Evolutionary conservation across 2,888 invertebrate species (phyloP).

Genomic region (Leptopterna dolabrata): DNA sequence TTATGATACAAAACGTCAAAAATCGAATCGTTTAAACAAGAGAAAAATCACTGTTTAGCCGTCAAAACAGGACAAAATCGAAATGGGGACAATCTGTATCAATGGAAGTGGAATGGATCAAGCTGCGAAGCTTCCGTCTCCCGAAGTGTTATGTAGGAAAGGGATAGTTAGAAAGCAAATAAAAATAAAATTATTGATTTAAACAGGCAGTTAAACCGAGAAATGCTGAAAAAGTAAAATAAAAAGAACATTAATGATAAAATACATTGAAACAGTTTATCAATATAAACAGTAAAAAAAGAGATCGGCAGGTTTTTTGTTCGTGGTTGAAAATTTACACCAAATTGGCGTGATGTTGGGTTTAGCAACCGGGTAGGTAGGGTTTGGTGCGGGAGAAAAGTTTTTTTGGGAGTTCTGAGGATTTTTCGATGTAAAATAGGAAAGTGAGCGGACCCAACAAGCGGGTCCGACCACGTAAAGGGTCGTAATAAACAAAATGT

Average conservation of each 20-base stretch:
- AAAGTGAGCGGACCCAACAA: not conserved
- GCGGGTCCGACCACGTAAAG: conserved; percentile 22
- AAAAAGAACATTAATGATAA: not conserved
- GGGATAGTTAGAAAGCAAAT: not conserved
- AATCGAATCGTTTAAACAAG: not conserved
- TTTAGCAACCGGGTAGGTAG: not conserved
- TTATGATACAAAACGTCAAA: not conserved
- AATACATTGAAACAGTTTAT: conserved; percentile 15
- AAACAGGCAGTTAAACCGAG: not conserved
- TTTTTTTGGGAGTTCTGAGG: not conserved
- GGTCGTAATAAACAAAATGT: conserved; percentile 39
- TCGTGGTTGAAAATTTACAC: not conserved
- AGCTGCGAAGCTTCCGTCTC: conserved; percentile 5
- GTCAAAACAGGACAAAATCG: not conserved
- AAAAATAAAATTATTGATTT: not conserved
- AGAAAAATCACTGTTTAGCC: not conserved
- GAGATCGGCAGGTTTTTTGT: not conserved
- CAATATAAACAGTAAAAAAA: conserved; percentile 36
- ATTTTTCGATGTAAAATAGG: not conserved
- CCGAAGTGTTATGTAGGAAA: not conserved
- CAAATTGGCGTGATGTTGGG: not conserved
- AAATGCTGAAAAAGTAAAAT: not conserved
- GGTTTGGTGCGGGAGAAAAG: not conserved
- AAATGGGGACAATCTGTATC: not conserved
- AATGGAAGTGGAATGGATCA: conserved; percentile 9